A percentile compares a stretch with the other conserved stretches of the same genome.
Conservation (phyloP, 1,140 invertebrate genomes). For the Drosophila obscura region DNA sequence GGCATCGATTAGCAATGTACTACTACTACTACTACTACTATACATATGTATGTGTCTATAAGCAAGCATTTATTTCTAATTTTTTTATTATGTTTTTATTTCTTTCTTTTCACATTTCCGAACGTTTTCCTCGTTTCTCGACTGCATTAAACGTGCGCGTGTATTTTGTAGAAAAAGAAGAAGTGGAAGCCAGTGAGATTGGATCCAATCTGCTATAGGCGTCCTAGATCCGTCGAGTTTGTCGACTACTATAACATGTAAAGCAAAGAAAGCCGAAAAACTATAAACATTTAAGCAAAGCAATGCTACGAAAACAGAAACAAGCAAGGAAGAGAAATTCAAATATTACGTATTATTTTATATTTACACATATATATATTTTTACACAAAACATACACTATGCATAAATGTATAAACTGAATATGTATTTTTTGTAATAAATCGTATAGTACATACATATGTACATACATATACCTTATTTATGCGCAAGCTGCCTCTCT, state of each 20-base stretch:
- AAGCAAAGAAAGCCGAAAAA: slow-evolving; percentile 37
- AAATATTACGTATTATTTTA: slow-evolving; percentile 74
- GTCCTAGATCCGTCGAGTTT: slow-evolving; percentile 80
- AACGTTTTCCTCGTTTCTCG: slow-evolving; percentile 50
- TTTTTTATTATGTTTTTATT: slow-evolving; percentile 70
- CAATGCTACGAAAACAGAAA: slow-evolving; percentile 45
- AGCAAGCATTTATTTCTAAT: slow-evolving; percentile 67
- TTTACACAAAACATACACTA: slow-evolving; percentile 72
- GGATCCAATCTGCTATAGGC: slow-evolving; percentile 83
- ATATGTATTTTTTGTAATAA: slow-evolving; percentile 77
- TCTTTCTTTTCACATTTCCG: slow-evolving; percentile 64
- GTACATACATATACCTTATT: too few species aligned
- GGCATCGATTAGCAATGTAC: slow-evolving; percentile 12
- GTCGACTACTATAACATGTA: slow-evolving; percentile 83
- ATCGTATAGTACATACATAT: slow-evolving; percentile 10
- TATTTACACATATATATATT: slow-evolving; percentile 70
- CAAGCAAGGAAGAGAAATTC: slow-evolving; percentile 42
- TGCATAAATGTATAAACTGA: slow-evolving; percentile 63
- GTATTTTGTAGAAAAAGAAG: slow-evolving; percentile 78
- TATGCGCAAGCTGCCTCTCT: too few species aligned
- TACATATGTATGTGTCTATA: slow-evolving; percentile 44
- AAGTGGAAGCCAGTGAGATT: slow-evolving; percentile 83
- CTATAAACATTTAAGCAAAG: slow-evolving; percentile 50
- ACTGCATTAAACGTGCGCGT: slow-evolving; percentile 54
- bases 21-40: slow-evolving; percentile 22